Base-by-base conservation (phyloP, 2,797 vertebrate genomes). In the Tolypeutes matacus region DNA sequence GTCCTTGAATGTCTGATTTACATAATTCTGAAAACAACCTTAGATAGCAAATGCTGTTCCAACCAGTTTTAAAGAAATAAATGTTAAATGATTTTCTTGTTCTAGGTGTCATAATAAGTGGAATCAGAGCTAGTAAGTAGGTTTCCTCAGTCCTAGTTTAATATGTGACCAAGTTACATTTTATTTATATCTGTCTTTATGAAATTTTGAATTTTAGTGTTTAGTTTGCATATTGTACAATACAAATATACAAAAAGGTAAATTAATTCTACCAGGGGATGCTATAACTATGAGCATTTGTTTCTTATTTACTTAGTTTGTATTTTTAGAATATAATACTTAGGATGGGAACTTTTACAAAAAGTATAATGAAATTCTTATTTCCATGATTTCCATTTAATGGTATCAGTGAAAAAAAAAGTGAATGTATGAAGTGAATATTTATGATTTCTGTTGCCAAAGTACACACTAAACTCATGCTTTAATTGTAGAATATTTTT, bases 401-500 rank as follows among this genome's bases (percentile, higher is more conserved):
- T 87, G 95, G 65, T n/a, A 96, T 95, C 49, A 72, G 13, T 21
- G 5, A 96, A 96, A 96, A 93, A 25, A 87, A 73, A 73, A 92
- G 3, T 82, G 78, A 72, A 3, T 56, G 0, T 80, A 76, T 86
- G 36, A 70, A 95, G 73, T 94, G 69, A 95, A 93, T 86, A 76
- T 94, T 92, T 95, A 94, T 92, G 39, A 95, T 95, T 96, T 93
- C 72, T 93, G 15, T 97, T 95, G 60, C 80, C 70, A 96, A 46
- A 92, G 77, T 14, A 93, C 77, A 90, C 7, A 77, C 8, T 84
- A 88, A 94, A 93, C 46, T 96, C 18, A 93, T 11, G 0, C 91
- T 96, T 96, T 96, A 95, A 96, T 94, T 97, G 94, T 89, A 80
- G 93, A 94, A 92, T 96, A 97, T 95, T 96, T 96, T 93, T 76